phyloP scores from a whole-genome alignment of 2,113 vertebrate species.

The Dasyornis broadbenti region DNA sequence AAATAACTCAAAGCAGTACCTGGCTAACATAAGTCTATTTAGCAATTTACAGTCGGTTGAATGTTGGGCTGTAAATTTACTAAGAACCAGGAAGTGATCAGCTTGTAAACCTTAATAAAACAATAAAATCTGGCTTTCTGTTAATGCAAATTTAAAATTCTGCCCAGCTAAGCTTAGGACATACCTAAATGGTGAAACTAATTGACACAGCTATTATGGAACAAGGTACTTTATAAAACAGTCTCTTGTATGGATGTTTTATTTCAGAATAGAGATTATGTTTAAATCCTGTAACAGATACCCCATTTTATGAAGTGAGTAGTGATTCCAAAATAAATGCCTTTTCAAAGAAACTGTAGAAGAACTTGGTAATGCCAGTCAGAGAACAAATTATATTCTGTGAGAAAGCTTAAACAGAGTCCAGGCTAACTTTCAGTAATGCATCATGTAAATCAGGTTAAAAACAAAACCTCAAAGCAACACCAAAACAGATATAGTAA shows the following conservation, averaged over 20 bases:
- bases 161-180: background rate
- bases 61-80: background rate
- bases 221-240: background rate
- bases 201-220: background rate
- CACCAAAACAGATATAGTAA: background rate
- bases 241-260: background rate
- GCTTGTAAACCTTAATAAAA: conserved; percentile 14
- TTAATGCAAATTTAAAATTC: background rate
- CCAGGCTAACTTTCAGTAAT: background rate
- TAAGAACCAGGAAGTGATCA: background rate
- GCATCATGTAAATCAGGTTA: background rate
- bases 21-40: background rate
- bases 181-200: background rate
- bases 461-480: background rate
- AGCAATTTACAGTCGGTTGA: background rate
- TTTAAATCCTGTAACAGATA: background rate
- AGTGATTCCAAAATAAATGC: background rate
- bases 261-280: background rate
- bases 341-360: background rate
- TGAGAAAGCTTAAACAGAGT: background rate
- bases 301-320: background rate
- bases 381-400: background rate
- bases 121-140: background rate
- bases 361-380: background rate
- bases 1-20: background rate